These are phyloP conservation scores for Sphyrna mokarran DNA, from an alignment of 2,113 vertebrate genomes.

Conservation along the genomic window DNA sequence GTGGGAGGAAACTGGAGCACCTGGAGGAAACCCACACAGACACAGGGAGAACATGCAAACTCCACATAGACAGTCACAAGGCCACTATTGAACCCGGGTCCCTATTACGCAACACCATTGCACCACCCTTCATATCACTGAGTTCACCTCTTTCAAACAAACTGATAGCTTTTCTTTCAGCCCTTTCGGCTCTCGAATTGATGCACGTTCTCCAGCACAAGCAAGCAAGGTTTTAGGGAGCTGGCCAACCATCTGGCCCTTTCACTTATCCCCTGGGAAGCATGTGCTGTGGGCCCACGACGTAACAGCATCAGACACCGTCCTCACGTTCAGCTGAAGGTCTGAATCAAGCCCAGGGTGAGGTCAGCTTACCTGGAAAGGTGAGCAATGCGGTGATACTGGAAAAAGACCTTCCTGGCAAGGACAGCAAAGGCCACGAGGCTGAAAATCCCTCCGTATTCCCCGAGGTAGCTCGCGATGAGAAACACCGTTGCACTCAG, in stretches of 20 bases:
- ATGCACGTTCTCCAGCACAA: not conserved
- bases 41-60: no score
- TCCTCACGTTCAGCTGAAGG: no score
- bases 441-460: slow-evolving; percentile 57
- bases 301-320: not conserved
- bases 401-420: slow-evolving; percentile 59
- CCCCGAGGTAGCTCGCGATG: slow-evolving; percentile 54
- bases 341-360: no score
- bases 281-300: no score
- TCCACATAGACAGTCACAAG: no score
- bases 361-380: slow-evolving; percentile 55
- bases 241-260: not conserved
- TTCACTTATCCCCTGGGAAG: not conserved
- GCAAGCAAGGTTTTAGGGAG: no score
- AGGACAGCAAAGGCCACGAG: slow-evolving; percentile 59
- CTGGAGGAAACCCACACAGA: no score
- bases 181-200: no score
- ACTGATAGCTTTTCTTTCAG: not conserved
- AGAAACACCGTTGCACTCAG: slow-evolving; percentile 56
- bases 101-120: no score
- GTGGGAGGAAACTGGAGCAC: no score
- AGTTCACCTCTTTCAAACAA: not conserved
- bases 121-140: no score
- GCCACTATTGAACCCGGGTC: no score
- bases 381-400: slow-evolving; percentile 62